Evolutionary conservation across 2,797 vertebrate species (phyloP).

Genomic region (Semotilus atromaculatus): DNA sequence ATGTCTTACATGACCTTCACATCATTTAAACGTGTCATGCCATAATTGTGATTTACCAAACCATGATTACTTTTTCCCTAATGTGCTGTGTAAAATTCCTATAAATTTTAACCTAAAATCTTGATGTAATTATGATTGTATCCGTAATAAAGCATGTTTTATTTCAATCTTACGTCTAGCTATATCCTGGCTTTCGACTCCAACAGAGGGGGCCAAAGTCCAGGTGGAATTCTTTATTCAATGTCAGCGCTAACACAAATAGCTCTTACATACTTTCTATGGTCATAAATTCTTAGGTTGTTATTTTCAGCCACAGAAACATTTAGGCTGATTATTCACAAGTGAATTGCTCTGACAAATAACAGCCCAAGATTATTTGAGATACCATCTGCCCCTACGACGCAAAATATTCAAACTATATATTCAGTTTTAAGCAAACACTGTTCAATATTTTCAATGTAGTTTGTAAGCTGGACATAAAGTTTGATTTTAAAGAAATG

Average conservation of each 20-base stretch:
- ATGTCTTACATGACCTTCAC: neutral
- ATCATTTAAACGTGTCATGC: neutral
- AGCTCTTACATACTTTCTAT: conserved; percentile 5
- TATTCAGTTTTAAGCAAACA: neutral
- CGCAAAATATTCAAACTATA: neutral
- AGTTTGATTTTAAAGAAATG: neutral
- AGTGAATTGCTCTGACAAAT: conserved; percentile 7
- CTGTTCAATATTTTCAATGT: neutral
- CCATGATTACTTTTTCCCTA: neutral
- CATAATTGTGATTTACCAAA: neutral
- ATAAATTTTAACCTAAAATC: neutral
- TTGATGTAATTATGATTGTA: too few species aligned
- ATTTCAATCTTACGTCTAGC: neutral
- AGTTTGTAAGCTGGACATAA: neutral
- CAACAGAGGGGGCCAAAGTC: conserved; percentile 39
- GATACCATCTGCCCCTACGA: neutral
- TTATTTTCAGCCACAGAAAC: conserved; percentile 44
- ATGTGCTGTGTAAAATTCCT: neutral
- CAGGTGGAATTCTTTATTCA: neutral
- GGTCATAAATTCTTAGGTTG: conserved; percentile 43
- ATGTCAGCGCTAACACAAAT: neutral
- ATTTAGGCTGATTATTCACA: conserved; percentile 30
- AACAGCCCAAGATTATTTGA: conserved; percentile 3
- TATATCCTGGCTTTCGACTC: neutral
- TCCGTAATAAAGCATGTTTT: neutral